Conservation (phyloP, 1,140 invertebrate species). For the Chironomus striatipennis region DNA sequence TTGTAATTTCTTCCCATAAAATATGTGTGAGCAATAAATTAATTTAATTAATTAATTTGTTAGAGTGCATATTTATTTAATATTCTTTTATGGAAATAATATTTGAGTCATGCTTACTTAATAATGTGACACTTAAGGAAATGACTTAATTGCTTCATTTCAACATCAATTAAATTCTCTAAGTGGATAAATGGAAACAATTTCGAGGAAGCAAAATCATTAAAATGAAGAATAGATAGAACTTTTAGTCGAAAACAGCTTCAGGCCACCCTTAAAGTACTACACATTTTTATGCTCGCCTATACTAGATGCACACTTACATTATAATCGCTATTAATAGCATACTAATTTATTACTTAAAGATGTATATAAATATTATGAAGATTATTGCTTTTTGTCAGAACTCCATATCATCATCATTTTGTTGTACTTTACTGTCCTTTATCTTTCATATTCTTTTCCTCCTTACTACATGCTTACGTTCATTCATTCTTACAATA, state of each 20-base stretch:
- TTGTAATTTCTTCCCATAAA: no score
- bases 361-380: neutral
- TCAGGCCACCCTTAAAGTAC: no score
- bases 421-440: no score
- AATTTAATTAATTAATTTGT: neutral
- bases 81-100: neutral
- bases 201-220: neutral
- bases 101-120: neutral
- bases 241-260: no score
- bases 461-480: neutral
- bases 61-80: neutral
- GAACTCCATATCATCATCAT: neutral
- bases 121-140: neutral
- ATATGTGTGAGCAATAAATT: neutral
- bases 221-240: neutral
- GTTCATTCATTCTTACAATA: neutral
- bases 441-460: no score
- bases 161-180: neutral
- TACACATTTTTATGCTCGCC: no score
- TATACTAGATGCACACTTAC: no score
- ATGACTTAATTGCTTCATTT: neutral
- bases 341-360: neutral
- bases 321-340: neutral
- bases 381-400: slow-evolving; percentile 4
- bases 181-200: neutral